Conservation (phyloP, 2,888 invertebrate species). For the Eueremaeus valkanovi region DNA sequence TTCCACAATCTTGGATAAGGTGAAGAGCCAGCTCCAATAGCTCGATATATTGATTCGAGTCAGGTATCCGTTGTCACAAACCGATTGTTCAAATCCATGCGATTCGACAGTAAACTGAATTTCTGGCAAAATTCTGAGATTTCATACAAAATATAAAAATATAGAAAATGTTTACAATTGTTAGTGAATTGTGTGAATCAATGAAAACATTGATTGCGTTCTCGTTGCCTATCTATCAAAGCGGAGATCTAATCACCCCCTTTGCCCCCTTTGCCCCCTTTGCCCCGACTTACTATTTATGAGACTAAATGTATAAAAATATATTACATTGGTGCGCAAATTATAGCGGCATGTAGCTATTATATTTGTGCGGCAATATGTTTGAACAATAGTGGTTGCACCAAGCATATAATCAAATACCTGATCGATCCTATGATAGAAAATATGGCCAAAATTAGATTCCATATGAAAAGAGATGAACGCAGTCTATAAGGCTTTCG, state of each 20-base stretch:
- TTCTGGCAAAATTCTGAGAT: no score
- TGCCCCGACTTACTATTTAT: no score
- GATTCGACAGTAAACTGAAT: no score
- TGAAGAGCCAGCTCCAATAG: constrained; percentile 97
- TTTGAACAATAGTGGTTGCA: background rate
- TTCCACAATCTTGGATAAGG: constrained; percentile 91
- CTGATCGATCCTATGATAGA: constrained; percentile 80
- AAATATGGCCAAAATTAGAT: constrained; percentile 83
- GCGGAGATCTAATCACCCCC: background rate
- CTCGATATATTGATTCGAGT: constrained; percentile 89
- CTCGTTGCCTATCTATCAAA: background rate
- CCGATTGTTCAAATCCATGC: constrained; percentile 89
- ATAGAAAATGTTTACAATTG: no score
- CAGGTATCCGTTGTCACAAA: constrained; percentile 82
- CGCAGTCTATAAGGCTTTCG: constrained; percentile 84
- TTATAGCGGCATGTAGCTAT: no score
- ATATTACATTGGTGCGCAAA: no score
- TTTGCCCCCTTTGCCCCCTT: no score
- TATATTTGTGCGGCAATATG: no score
- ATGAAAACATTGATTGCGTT: background rate
- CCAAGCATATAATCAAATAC: constrained; percentile 29
- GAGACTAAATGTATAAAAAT: no score
- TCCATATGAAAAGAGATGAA: constrained; percentile 84
- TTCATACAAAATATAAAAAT: no score
- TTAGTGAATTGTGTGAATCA: no score